These are phyloP conservation scores for Amia ocellicauda DNA, from an alignment of 2,113 vertebrate species.

Conservation along the genomic window DNA sequence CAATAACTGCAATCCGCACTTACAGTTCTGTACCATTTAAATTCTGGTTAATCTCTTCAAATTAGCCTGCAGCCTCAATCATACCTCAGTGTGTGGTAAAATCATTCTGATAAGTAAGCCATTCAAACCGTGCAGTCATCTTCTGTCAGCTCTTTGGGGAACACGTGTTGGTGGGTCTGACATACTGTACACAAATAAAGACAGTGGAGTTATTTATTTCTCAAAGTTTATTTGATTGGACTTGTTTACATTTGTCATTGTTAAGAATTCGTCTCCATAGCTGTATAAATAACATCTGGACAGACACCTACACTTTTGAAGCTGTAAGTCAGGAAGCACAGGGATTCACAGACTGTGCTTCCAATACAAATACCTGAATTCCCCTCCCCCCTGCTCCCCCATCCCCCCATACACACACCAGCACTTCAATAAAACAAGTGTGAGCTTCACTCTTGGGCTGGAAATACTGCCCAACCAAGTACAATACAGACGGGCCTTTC, in stretches of 20 bases:
- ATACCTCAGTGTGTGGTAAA: too few species aligned
- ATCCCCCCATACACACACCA: neutral
- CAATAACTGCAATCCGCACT: too few species aligned
- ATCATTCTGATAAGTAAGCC: too few species aligned
- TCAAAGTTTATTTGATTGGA: neutral
- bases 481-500: too few species aligned
- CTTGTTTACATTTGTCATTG: neutral
- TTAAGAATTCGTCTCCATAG: neutral
- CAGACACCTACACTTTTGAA: neutral
- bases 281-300: constrained; percentile 4
- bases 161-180: too few species aligned
- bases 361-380: neutral
- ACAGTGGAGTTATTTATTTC: neutral
- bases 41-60: neutral
- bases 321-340: neutral
- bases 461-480: neutral
- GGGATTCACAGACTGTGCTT: neutral
- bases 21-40: too few species aligned
- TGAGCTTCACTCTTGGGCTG: neutral
- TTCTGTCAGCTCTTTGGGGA: neutral
- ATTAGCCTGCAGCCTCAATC: neutral
- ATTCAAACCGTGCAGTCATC: neutral
- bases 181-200: too few species aligned
- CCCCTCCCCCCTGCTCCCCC: neutral
- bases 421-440: neutral